These are phyloP conservation scores for Mantis religiosa DNA, from an alignment of 2,888 invertebrate genomes.

Conservation along the genomic window DNA sequence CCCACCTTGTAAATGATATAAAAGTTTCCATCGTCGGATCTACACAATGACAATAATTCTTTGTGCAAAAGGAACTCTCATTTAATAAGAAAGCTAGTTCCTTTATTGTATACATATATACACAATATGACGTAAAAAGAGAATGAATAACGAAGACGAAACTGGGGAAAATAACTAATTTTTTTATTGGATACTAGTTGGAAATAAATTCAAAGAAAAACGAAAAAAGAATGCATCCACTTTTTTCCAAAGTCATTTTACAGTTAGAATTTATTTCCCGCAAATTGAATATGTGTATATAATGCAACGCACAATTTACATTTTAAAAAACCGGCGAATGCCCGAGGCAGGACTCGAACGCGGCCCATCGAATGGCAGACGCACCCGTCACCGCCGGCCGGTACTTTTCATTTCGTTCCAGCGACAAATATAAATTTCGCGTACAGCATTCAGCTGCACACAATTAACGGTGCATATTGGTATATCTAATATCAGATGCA, in stretches of 20 bases:
- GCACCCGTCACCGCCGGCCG: not conserved
- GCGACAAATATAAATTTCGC: not conserved
- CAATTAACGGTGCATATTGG: not conserved
- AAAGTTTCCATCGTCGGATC: too few relatives aligned
- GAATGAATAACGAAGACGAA: too few relatives aligned
- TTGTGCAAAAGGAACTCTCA: too few relatives aligned
- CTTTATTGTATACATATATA: too few relatives aligned
- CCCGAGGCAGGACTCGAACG: not conserved
- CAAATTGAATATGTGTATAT: not conserved
- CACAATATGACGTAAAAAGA: too few relatives aligned
- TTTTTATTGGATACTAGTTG: too few relatives aligned
- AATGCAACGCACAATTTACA: not conserved
- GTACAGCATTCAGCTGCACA: not conserved
- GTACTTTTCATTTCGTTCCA: not conserved
- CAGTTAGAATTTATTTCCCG: too few relatives aligned
- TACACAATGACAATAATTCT: too few relatives aligned
- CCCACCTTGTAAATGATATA: too few relatives aligned
- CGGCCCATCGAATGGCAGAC: not conserved
- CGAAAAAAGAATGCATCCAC: not conserved
- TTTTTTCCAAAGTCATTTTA: not conserved
- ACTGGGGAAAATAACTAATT: too few relatives aligned
- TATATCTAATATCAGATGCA: not conserved
- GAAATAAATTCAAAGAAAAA: too few relatives aligned
- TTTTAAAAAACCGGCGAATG: not conserved
- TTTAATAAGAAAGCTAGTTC: too few relatives aligned